Conservation (phyloP, 1,140 invertebrate species). For the Plectrocnemia conspersa region DNA sequence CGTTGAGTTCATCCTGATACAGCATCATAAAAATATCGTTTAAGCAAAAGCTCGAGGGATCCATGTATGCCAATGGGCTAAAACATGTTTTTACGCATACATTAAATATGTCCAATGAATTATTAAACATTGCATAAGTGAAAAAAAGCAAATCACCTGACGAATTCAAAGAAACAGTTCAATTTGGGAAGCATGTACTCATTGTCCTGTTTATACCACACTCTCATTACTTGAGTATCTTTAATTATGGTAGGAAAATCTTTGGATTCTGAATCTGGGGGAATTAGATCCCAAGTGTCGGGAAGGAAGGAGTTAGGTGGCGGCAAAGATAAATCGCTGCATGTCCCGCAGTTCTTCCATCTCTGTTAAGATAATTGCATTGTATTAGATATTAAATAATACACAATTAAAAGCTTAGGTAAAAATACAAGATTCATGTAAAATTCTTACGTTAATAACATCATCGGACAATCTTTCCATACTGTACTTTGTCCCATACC, state of each 20-base stretch:
- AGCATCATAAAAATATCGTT: slow-evolving; percentile 79
- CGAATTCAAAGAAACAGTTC: slow-evolving; percentile 73
- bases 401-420: no score
- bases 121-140: no score
- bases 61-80: slow-evolving; percentile 81
- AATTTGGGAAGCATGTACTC: slow-evolving; percentile 88
- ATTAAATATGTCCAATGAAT: no score
- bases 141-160: no score
- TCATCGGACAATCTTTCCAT: slow-evolving; percentile 63
- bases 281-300: slow-evolving; percentile 72
- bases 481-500: slow-evolving; percentile 89
- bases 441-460: slow-evolving; percentile 59
- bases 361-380: slow-evolving; percentile 56
- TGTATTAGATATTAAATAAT: no score
- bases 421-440: no score
- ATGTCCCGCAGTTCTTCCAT: slow-evolving; percentile 64
- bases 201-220: slow-evolving; percentile 95
- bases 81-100: no score
- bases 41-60: slow-evolving; percentile 80
- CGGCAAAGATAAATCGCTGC: slow-evolving; percentile 70
- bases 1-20: slow-evolving; percentile 81
- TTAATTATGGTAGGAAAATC: slow-evolving; percentile 70
- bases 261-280: slow-evolving; percentile 58
- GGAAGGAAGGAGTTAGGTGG: slow-evolving; percentile 90
- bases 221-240: slow-evolving; percentile 70